Conservation (phyloP, 2,113 vertebrate genomes). For the Verasper variegatus region DNA sequence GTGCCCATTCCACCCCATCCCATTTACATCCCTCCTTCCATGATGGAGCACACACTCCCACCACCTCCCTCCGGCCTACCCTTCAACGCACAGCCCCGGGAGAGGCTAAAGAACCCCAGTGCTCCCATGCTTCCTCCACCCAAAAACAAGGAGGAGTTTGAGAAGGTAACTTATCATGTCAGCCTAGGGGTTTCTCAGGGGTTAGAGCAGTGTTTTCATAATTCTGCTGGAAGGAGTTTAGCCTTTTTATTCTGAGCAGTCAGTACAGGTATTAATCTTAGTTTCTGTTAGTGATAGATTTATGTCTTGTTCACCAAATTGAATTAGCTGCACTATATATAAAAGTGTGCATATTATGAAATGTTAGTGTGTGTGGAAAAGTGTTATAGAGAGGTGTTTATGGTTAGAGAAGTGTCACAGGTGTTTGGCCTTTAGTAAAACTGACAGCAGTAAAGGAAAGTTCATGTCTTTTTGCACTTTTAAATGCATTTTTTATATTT, state of each 20-base stretch:
- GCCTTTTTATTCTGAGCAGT: slow-evolving; percentile 42
- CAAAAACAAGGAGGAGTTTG: slow-evolving; percentile 99
- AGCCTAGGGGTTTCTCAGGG: slow-evolving; percentile 53
- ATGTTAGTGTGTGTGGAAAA: slow-evolving; percentile 56
- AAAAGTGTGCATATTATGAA: slow-evolving; percentile 50
- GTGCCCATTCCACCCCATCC: slow-evolving; percentile 98
- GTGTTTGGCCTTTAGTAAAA: slow-evolving; percentile 78
- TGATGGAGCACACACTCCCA: slow-evolving; percentile 99
- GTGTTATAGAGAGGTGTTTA: slow-evolving; percentile 44
- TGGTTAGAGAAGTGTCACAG: slow-evolving; percentile 55
- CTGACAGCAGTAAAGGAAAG: slow-evolving; percentile 87
- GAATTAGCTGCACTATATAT: slow-evolving; percentile 39
- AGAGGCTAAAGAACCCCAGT: slow-evolving; percentile 96
- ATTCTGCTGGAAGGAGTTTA: slow-evolving; percentile 67
- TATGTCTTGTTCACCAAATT: slow-evolving; percentile 25
- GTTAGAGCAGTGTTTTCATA: slow-evolving; percentile 57
- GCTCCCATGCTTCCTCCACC: slow-evolving; percentile 94
- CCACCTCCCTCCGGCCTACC: slow-evolving; percentile 98
- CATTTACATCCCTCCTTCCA: slow-evolving; percentile 99
- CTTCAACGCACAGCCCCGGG: slow-evolving; percentile 97
- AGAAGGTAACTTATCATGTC: slow-evolving; percentile 93
- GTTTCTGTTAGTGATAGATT: slow-evolving; percentile 36
- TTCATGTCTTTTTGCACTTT: slow-evolving; percentile 89
- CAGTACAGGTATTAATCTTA: slow-evolving; percentile 39
- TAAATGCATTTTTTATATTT: slow-evolving; percentile 97